phyloP scores from a whole-genome alignment of 2,797 vertebrate species.

The Pitangus sulphuratus region DNA sequence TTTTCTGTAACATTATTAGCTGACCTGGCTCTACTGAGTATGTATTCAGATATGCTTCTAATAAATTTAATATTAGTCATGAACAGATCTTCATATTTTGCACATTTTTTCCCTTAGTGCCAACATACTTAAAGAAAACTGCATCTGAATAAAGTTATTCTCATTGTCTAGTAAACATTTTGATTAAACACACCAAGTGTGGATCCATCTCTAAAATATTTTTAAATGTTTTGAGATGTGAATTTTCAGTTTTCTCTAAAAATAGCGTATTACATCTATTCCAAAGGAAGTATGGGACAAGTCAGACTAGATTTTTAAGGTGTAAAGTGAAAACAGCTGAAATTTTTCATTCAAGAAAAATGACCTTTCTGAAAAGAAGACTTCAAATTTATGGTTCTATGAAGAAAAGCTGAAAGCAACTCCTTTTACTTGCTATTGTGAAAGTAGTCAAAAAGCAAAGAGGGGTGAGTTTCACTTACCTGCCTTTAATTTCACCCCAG shows the following conservation, averaged over 20 bases:
- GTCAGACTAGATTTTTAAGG: background rate
- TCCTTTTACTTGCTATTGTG: background rate
- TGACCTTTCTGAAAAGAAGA: background rate
- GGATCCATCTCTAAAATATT: background rate
- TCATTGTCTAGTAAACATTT: background rate
- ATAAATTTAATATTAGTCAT: background rate
- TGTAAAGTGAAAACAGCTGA: background rate
- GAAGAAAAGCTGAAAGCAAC: background rate
- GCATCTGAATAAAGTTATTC: background rate
- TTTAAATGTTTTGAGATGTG: background rate
- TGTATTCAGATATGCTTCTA: accelerated
- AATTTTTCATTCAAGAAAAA: background rate
- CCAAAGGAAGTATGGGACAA: background rate
- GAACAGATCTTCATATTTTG: background rate
- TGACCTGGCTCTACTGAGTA: background rate
- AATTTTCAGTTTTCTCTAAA: background rate
- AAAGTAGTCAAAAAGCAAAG: background rate
- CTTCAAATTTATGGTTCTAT: accelerated
- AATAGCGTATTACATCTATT: background rate
- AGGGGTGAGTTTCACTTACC: background rate
- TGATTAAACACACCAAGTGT: background rate
- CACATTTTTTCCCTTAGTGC: background rate
- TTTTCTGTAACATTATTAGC: background rate
- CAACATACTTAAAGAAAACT: background rate
- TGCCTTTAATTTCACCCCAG: background rate